phyloP scores from a whole-genome alignment of 2,888 invertebrate species.

The Dexiosoma caninum region DNA sequence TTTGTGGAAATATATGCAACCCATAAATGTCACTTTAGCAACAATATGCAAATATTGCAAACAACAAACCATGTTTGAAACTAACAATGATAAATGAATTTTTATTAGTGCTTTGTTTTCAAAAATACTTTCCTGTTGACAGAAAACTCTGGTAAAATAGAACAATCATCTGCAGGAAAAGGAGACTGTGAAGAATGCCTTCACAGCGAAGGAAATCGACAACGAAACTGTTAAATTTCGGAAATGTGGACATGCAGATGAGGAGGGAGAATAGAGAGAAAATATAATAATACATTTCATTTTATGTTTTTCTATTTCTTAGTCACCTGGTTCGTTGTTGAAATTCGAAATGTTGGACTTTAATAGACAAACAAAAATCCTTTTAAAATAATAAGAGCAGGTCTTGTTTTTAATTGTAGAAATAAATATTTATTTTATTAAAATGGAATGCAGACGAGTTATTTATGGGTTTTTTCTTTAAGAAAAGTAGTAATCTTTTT shows the following conservation, averaged over 20 bases:
- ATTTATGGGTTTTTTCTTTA: too few relatives aligned
- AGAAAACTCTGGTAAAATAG: conserved; percentile 14
- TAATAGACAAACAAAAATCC: too few relatives aligned
- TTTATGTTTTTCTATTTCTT: too few relatives aligned
- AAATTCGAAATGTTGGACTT: too few relatives aligned
- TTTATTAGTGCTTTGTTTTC: conserved; percentile 28
- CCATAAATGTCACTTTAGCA: conserved; percentile 54
- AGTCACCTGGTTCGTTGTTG: too few relatives aligned
- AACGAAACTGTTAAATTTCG: conserved; percentile 11
- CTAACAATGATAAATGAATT: conserved; percentile 54
- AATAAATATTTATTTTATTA: too few relatives aligned
- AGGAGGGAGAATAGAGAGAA: not conserved
- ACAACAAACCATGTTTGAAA: conserved; percentile 35
- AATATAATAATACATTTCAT: not conserved
- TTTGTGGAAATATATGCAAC: conserved; percentile 22
- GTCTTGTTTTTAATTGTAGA: too few relatives aligned
- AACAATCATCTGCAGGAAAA: not conserved
- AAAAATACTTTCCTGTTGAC: conserved; percentile 12
- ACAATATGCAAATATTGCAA: conserved; percentile 50
- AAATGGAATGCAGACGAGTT: too few relatives aligned
- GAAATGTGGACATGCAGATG: not conserved
- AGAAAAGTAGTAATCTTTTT: too few relatives aligned
- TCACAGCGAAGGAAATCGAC: not conserved
- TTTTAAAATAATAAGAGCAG: too few relatives aligned
- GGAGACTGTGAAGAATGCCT: not conserved